These are phyloP conservation scores for Lethenteron camtschaticum DNA, from an alignment of 2,113 vertebrate species.

Conservation along the genomic window DNA sequence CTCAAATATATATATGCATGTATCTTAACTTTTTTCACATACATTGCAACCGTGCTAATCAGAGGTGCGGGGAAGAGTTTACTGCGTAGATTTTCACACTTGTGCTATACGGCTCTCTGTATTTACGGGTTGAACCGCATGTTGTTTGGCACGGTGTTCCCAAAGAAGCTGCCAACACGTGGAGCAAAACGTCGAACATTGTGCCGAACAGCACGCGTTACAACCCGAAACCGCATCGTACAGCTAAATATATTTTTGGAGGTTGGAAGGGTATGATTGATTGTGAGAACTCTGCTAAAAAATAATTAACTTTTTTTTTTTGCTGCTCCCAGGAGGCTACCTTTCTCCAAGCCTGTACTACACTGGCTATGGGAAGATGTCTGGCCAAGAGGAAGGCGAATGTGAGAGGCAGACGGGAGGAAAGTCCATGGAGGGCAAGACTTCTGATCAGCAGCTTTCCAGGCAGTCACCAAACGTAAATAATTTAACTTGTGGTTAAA, in stretches of 20 bases:
- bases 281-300: not conserved
- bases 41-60: too few species aligned
- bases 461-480: not conserved
- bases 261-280: not conserved
- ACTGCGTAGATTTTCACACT: too few species aligned
- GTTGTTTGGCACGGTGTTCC: too few species aligned
- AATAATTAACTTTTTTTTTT: constrained; percentile 1
- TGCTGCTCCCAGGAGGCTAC: constrained; percentile 1
- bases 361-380: constrained; percentile 4
- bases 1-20: too few species aligned
- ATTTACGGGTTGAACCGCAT: too few species aligned
- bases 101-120: too few species aligned
- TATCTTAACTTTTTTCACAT: too few species aligned
- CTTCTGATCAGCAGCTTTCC: not conserved
- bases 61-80: too few species aligned
- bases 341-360: constrained; percentile 4
- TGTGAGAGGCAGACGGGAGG: not conserved
- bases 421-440: not conserved
- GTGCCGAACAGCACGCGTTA: not conserved
- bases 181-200: not conserved
- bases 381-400: constrained; percentile 1
- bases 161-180: too few species aligned
- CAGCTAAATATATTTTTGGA: not conserved
- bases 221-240: not conserved
- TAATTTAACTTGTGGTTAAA: not conserved